phyloP scores from a whole-genome alignment of 2,888 invertebrate species.

The Phyllotreta striolata region DNA sequence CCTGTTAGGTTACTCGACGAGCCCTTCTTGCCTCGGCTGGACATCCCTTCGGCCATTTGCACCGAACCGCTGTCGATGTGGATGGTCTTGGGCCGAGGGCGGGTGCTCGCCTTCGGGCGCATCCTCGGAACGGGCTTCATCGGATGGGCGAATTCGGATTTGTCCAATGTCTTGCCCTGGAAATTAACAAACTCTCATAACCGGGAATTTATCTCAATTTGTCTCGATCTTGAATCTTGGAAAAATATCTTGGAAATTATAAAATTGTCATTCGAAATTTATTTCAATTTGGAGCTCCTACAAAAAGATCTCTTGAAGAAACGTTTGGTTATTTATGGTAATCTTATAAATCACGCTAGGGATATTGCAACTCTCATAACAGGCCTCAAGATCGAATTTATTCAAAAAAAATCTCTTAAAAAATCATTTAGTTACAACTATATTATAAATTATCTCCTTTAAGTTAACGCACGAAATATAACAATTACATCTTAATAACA shows the following conservation, averaged over 20 bases:
- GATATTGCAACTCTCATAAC: too few relatives aligned
- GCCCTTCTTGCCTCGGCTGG: conserved; percentile 80
- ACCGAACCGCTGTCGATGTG: conserved; percentile 85
- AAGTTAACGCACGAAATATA: not conserved
- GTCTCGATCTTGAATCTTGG: too few relatives aligned
- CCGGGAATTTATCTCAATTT: not conserved
- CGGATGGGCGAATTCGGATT: conserved; percentile 66
- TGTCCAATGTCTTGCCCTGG: conserved; percentile 83
- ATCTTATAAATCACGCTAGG: too few relatives aligned
- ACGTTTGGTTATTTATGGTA: too few relatives aligned
- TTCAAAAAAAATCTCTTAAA: too few relatives aligned
- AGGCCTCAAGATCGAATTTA: too few relatives aligned
- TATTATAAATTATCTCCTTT: too few relatives aligned
- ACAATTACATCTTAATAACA: not conserved
- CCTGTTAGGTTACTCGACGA: conserved; percentile 85
- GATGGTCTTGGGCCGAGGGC: conserved; percentile 89
- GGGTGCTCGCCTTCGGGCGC: conserved; percentile 69
- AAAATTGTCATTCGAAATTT: not conserved
- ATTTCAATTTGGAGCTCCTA: not conserved
- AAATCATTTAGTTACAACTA: too few relatives aligned
- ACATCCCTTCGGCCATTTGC: conserved; percentile 79
- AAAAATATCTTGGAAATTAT: conserved; percentile 68
- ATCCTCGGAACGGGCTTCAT: conserved; percentile 71
- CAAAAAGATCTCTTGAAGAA: too few relatives aligned
- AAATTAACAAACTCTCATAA: conserved; percentile 23